A percentile compares a stretch with the other conserved stretches of the same genome.
Conservation (phyloP, 2,888 invertebrate genomes). For the Zelleria hepariella region DNA sequence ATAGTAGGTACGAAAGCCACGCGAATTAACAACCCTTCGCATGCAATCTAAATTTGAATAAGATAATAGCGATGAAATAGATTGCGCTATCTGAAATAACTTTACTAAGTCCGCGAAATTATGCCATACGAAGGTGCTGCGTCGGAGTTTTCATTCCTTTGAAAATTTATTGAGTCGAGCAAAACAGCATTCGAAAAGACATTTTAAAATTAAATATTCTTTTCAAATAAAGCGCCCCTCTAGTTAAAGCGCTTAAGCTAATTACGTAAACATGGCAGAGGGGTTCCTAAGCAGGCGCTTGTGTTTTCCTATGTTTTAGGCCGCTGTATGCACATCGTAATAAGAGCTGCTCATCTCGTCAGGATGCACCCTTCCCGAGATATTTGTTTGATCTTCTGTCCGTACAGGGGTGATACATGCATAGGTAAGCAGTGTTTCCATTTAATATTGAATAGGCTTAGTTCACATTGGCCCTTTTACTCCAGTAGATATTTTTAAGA, state of each 20-base stretch:
- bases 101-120: neutral
- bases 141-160: neutral
- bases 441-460: constrained; percentile 6
- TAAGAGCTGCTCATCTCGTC: constrained; percentile 46
- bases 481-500: neutral
- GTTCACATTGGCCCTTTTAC: neutral
- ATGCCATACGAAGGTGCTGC: neutral
- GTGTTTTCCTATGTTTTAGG: constrained; percentile 35
- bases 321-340: constrained; percentile 46
- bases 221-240: constrained; percentile 37
- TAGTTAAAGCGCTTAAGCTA: constrained; percentile 65
- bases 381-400: constrained; percentile 62
- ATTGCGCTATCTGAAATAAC: neutral
- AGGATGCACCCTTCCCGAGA: constrained; percentile 44
- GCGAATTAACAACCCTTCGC: constrained; percentile 28
- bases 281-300: constrained; percentile 36
- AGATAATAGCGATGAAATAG: neutral
- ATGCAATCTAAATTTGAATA: constrained; percentile 38
- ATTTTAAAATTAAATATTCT: constrained; percentile 50
- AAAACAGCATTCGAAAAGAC: constrained; percentile 48
- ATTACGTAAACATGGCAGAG: constrained; percentile 56
- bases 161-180: neutral
- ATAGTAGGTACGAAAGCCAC: constrained; percentile 24
- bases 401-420: constrained; percentile 11
- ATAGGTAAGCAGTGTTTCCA: constrained; percentile 21